These are phyloP conservation scores for Lampris megalopsis DNA, from an alignment of 2,113 vertebrate species.

Conservation along the genomic window DNA sequence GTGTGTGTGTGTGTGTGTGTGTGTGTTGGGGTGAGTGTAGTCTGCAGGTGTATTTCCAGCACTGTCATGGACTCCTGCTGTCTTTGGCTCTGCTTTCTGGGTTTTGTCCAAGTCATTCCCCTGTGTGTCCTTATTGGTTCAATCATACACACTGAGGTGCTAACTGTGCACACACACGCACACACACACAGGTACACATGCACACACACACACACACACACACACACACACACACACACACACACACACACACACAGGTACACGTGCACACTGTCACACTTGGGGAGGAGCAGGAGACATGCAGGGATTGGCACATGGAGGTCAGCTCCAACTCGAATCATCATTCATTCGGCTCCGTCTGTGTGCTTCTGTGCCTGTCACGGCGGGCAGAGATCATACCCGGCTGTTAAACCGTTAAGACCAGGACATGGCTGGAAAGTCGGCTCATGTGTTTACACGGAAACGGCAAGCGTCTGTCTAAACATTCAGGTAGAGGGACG, in stretches of 20 bases:
- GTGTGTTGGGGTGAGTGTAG: not conserved
- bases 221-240: not conserved
- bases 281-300: not conserved
- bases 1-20: too few relatives aligned
- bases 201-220: too few relatives aligned
- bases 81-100: too few relatives aligned
- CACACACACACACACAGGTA: not conserved
- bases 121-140: not conserved
- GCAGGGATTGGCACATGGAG: not conserved
- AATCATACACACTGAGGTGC: not conserved
- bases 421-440: not conserved
- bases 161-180: too few relatives aligned
- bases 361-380: not conserved
- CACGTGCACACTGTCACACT: not conserved
- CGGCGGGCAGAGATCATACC: not conserved
- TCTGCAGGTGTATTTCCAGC: constrained; percentile 16
- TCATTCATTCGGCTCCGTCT: not conserved
- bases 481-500: too few relatives aligned
- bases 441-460: not conserved
- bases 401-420: constrained; percentile 6
- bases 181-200: too few relatives aligned
- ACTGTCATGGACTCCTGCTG: too few relatives aligned
- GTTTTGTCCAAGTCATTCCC: not conserved
- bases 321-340: constrained; percentile 5
- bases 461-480: not conserved